Base-by-base conservation (phyloP, 2,113 vertebrate species). In the Cololabis saira region DNA sequence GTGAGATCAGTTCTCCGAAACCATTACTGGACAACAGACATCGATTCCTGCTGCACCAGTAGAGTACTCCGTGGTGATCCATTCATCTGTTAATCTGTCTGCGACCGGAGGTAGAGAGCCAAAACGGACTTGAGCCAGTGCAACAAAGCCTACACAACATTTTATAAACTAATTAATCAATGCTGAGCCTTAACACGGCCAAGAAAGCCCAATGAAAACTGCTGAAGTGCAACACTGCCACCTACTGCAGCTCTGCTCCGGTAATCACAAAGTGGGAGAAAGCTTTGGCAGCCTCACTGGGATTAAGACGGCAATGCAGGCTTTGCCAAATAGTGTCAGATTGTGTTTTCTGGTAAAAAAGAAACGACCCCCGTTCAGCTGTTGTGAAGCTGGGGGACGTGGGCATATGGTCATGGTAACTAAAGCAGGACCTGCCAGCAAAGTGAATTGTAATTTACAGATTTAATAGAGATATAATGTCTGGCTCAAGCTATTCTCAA, bases 151-250 rank as follows among this genome's bases (percentile, higher is more conserved):
- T 82, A 86, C 89, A 87, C 78, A 89, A 89, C 76, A 84, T 91
- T 90, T 84, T 75, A 80, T 82, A 87, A 90, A 90, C 83, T 84
- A 88, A 91, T 93, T 84, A 81, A 84, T 90, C 88, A 91, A 80
- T 40, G 80, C 45, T 67, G 55, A 55, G 61, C 52, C 52, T 75
- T 18, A 49, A 81, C 71, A 73, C 77, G 42, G 56, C 54, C 57
- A 82, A 53, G 42, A 41, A 49, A 37, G 3, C 67, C 11, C 9
- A 0, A 0, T 0, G 13, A 42, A 52, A 69, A 71, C 67, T 79
- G 83, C 48, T 77, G 71, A 79, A 90, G 92, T 81, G 81, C 91
- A 91, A 90, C 75, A 93, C 84, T 93, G 92, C 92, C 93, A 90
- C 84, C 93, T 92, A 87, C 85, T 91, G 93, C 10, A 16, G 2